Conservation (phyloP, 2,797 vertebrate species). For the Alcedo atthis region DNA sequence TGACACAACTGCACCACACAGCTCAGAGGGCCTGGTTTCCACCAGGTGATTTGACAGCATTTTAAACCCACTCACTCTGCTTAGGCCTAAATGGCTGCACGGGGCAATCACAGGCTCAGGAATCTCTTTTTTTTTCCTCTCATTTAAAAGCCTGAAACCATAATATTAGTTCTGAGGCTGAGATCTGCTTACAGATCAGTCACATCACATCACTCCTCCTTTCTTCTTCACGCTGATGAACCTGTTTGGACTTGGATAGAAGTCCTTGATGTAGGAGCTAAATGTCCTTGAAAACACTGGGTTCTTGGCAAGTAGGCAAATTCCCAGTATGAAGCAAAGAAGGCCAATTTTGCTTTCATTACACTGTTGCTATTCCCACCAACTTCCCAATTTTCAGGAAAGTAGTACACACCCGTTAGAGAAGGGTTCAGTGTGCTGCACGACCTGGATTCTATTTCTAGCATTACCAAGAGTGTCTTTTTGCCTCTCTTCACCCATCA, state of each 20-base stretch:
- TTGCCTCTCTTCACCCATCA: not conserved
- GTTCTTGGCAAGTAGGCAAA: slow-evolving; percentile 71
- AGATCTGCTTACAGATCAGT: slow-evolving; percentile 66
- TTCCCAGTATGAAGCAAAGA: slow-evolving; percentile 65
- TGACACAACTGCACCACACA: not conserved
- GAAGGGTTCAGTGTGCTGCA: slow-evolving; percentile 30
- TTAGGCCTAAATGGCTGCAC: slow-evolving; percentile 1
- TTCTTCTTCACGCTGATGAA: slow-evolving; percentile 55
- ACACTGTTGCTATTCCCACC: slow-evolving; percentile 65
- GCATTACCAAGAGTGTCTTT: slow-evolving; percentile 1
- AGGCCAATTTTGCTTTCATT: slow-evolving; percentile 59
- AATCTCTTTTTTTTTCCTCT: not conserved
- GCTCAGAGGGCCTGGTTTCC: slow-evolving; percentile 2
- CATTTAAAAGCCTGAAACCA: slow-evolving; percentile 35
- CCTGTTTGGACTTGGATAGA: slow-evolving; percentile 61
- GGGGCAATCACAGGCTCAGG: not conserved
- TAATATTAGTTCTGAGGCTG: slow-evolving; percentile 58
- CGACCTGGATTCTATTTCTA: slow-evolving; percentile 67
- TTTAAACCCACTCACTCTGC: not conserved
- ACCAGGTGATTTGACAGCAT: not conserved
- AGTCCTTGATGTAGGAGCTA: slow-evolving; percentile 54
- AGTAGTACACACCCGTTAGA: slow-evolving; percentile 37
- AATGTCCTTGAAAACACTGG: slow-evolving; percentile 63
- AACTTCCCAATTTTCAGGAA: slow-evolving; percentile 63
- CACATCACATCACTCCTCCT: slow-evolving; percentile 34